Evolutionary conservation across 2,888 invertebrate genomes (phyloP), one percentile per base, ranked within the genome.

Genomic region (Oegoconia quadripuncta): DNA sequence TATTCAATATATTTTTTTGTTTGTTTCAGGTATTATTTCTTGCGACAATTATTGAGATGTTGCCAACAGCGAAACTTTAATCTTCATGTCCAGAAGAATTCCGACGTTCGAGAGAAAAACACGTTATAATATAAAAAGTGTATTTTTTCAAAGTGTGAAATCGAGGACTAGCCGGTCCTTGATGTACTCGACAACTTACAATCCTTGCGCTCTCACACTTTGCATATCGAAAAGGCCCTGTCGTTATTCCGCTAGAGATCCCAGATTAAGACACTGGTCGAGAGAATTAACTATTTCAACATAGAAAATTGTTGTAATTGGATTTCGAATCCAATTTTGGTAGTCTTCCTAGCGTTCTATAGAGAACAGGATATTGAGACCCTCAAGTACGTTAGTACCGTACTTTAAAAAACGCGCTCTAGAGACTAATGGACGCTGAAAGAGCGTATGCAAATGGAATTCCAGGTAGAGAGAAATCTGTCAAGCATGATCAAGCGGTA

Each of bases 241-340:
- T 74, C 78, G 84, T 50, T 88, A 88, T 64, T 88, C 88, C 31
- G 88, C 88, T 50, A 88, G 89, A 79, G 90, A 91, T 63, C 91
- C 91, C 48, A 88, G 90, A 62, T 89, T 90, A 89, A 90, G 89
- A 88, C 72, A 89, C 44, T 89, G 76, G 74, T 84, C 86, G 25
- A 70, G 81, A 83, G 86, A 87, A 71, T 64, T 73, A 63, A 68
- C 59, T 40, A 64, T 71, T 60, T 74, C 78, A 30, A 74, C 83
- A 64, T 83, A 86, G 72, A 74, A 54, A 65, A 57, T 51, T 59
- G 12, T 53, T 34, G 25, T 32, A 14, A 50, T 68, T 69, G 76
- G 76, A 74, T 71, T 68, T 47, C 41, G 9, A 60, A 74, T 74
- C 76, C 73, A 71, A 67, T 61, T 57, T 54, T 54, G 63, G 67